These are phyloP conservation scores for Helogale parvula DNA, from an alignment of 2,113 vertebrate species.

Conservation along the genomic window DNA sequence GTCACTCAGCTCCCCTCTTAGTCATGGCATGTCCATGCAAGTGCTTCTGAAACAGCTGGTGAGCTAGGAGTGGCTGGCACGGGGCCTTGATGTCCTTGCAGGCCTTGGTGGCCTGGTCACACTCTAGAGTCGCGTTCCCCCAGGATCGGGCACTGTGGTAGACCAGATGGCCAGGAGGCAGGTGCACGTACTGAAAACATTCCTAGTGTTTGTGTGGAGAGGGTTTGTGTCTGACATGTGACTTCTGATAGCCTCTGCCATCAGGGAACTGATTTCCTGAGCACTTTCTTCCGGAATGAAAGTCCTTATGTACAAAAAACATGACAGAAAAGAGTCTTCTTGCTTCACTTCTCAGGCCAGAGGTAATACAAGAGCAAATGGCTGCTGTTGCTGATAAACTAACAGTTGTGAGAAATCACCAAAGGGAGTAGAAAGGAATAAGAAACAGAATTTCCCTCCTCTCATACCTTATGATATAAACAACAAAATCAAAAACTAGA, in stretches of 20 bases:
- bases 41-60: background rate
- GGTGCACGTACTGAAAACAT: background rate
- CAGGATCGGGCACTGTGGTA: background rate
- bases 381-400: accelerated
- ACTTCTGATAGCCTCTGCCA: background rate
- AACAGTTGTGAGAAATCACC: background rate
- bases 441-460: background rate
- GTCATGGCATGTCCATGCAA: background rate
- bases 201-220: too few species aligned
- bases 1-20: background rate
- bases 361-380: background rate
- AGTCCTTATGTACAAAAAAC: background rate
- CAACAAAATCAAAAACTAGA: background rate
- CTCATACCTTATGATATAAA: too few species aligned
- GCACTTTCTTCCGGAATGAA: background rate
- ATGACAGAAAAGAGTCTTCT: too few species aligned
- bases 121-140: background rate
- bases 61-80: background rate
- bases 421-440: background rate
- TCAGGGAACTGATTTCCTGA: background rate
- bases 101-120: background rate
- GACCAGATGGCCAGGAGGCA: background rate
- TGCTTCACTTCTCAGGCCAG: background rate
- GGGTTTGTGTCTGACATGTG: background rate
- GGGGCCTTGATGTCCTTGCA: background rate